phyloP scores from a whole-genome alignment of 2,797 vertebrate species.

The Rhabdophis nuchalis region DNA sequence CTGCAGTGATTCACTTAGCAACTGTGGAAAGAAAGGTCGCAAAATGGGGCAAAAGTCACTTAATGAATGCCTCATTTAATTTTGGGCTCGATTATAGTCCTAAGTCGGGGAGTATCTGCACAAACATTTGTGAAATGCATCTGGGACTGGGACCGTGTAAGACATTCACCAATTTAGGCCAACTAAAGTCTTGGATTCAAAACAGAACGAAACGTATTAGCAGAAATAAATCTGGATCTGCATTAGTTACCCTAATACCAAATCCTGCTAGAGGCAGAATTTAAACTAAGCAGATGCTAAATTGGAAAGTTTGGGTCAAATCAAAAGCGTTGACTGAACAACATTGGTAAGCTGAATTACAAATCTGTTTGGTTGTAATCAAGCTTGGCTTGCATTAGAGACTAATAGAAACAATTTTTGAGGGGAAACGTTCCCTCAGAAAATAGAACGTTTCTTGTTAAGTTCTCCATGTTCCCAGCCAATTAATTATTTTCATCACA shows the following conservation, averaged over 20 bases:
- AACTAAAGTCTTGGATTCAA: not conserved
- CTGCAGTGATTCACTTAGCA: not conserved
- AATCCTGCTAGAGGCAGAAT: not conserved
- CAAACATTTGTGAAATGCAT: not conserved
- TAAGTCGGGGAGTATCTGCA: not conserved
- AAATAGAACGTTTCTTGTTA: not conserved
- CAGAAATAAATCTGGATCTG: not conserved
- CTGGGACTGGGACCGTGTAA: not conserved
- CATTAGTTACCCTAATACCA: not conserved
- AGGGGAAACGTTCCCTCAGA: not conserved
- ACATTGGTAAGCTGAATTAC: not conserved
- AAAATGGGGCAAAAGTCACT: not conserved
- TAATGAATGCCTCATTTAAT: not conserved
- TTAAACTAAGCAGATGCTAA: not conserved
- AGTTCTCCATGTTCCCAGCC: not conserved
- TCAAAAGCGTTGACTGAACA: not conserved
- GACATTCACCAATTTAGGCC: too few species aligned
- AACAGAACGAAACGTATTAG: not conserved
- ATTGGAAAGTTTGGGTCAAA: not conserved
- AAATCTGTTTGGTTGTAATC: not conserved
- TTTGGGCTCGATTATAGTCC: not conserved
- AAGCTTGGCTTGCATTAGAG: not conserved
- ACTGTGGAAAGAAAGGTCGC: not conserved
- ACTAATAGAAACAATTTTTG: not conserved
- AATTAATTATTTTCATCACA: not conserved